These are phyloP conservation scores for Micronisus gabar DNA, from an alignment of 2,113 vertebrate genomes.

Conservation along the genomic window DNA sequence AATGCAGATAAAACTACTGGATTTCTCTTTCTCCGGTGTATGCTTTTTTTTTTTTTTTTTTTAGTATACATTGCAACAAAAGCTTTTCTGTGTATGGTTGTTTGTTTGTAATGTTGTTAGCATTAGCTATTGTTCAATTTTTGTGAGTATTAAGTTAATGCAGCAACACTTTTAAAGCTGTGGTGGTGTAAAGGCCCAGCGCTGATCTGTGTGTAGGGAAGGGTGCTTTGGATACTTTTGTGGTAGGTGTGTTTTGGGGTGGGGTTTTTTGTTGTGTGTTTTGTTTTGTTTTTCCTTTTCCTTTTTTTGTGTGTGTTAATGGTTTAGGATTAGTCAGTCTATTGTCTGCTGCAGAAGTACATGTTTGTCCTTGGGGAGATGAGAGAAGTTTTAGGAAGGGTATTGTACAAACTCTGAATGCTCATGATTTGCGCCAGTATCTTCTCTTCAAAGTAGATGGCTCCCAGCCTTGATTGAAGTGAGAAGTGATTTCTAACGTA, in stretches of 20 bases:
- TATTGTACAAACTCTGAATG: background rate
- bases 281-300: no score
- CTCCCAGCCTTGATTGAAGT: background rate
- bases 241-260: background rate
- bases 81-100: background rate
- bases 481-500: background rate
- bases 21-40: background rate
- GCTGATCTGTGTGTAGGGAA: background rate
- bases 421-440: background rate
- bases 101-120: background rate
- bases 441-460: background rate
- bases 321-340: background rate
- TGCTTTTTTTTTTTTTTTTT: background rate
- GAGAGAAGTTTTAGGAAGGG: background rate
- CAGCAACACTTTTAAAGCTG: background rate
- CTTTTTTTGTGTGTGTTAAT: background rate
- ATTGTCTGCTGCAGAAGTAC: background rate
- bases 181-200: background rate
- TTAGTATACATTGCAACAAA: background rate
- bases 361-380: background rate
- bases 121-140: background rate
- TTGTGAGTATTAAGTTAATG: background rate
- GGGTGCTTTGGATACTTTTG: background rate
- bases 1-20: background rate
- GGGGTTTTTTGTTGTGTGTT: background rate